phyloP scores from a whole-genome alignment of 2,888 invertebrate species.

The Caenorhabditis sinica region DNA sequence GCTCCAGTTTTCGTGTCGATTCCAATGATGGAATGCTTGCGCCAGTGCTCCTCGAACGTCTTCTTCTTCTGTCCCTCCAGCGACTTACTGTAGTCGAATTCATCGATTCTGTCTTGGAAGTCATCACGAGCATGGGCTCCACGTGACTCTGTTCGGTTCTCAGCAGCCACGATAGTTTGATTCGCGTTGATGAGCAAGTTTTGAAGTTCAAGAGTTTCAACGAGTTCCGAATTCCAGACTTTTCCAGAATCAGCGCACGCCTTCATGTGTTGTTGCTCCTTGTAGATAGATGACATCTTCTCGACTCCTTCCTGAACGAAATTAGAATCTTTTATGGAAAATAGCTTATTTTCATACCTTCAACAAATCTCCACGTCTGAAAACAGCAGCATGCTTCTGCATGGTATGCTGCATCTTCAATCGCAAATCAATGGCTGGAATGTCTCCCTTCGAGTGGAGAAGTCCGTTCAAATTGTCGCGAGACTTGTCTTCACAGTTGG shows the following conservation, averaged over 20 bases:
- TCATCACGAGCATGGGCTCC: conserved; percentile 99
- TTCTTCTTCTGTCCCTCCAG: conserved; percentile 90
- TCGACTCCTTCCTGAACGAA: conserved; percentile 87
- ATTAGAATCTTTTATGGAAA: background rate
- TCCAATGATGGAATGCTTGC: conserved; percentile 94
- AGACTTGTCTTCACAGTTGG: conserved; percentile 93
- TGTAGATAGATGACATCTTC: conserved; percentile 90
- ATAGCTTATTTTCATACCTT: conserved; percentile 84
- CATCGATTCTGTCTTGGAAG: conserved; percentile 92
- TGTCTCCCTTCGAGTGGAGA: conserved; percentile 83
- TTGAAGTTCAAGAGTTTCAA: conserved; percentile 97
- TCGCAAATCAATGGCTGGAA: conserved; percentile 90
- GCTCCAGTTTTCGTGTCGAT: conserved; percentile 89
- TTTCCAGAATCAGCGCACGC: conserved; percentile 87
- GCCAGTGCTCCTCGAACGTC: conserved; percentile 93
- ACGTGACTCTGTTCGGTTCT: conserved; percentile 94
- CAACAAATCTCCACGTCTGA: conserved; percentile 92
- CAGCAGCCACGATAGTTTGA: conserved; percentile 94
- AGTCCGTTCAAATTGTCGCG: conserved; percentile 92
- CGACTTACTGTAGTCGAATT: conserved; percentile 95
- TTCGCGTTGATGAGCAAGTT: conserved; percentile 95
- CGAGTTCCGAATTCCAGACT: conserved; percentile 97
- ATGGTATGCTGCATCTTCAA: conserved; percentile 95
- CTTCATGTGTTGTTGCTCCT: conserved; percentile 87
- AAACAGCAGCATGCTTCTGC: conserved; percentile 98